Evolutionary conservation across 2,888 invertebrate genomes (phyloP), one percentile per base, ranked within the genome.

Genomic region (Muscina levida): DNA sequence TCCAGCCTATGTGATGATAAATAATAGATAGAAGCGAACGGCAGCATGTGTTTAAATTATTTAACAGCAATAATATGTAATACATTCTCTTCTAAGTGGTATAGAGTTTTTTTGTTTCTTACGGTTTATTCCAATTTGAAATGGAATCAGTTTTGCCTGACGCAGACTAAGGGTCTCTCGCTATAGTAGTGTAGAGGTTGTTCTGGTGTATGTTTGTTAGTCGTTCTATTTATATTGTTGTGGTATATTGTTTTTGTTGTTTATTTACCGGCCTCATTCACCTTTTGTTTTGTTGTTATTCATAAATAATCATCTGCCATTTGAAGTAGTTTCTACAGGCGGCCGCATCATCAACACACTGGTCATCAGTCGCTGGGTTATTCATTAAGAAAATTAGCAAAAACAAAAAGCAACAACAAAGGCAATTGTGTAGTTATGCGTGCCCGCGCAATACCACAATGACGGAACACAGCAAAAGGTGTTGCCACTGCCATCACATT

Each of bases 31-130:
- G n/a, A n/a, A n/a, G n/a, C n/a, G n/a, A n/a, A n/a, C n/a, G 57
- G 2, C 79, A 71, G 75, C 72, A 67, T 72, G 75, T 72, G 67
- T 59, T 75, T 75, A 67, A 75, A 75, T 67, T 53, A 59, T 53
- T 44, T 68, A 39, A 3, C 1, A 42, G 51, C 48, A 57, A 44
- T 22, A 70, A 65, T 73, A 46, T 15, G 15, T 65, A 70, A 70
- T 56, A 3, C 53, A 65, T 78, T 65, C 67, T 53, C 26, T 24
- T 46, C 17, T 68, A n/a, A n/a, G n/a, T n/a, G n/a, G n/a, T n/a
- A n/a, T n/a, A n/a, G n/a, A n/a, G n/a, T n/a, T n/a, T n/a, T n/a
- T n/a, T n/a, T n/a, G n/a, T n/a, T n/a, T n/a, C n/a, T n/a, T n/a
- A n/a, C n/a, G n/a, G n/a, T n/a, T n/a, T n/a, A n/a, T n/a, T n/a